Base-by-base conservation (phyloP, 2,888 invertebrate species). In the Tortrix viridana region DNA sequence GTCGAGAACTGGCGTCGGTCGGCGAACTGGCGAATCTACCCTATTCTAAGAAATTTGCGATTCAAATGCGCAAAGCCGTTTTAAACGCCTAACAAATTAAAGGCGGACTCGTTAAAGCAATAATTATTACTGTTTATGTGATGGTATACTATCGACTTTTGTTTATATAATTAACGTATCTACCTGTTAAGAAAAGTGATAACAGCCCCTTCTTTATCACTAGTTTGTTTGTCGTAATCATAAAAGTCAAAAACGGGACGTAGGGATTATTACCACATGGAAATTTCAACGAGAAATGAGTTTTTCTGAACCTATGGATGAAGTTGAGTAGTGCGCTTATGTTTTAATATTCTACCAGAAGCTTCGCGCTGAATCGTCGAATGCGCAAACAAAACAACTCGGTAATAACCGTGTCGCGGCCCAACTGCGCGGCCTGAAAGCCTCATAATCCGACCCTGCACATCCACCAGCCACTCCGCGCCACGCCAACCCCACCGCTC, bases 81-180 rank as follows among this genome's bases (percentile, higher is more conserved):
- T 91, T 87, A 89, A 89, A 91, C 89, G 90, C 89, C 91, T 91
- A 88, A 91, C 91, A 91, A 92, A 92, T 92, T 91, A 90, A 89
- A 89, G 87, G 85, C 88, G 82, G 88, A 85, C 89, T 90, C 89
- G 91, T 89, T 89, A 88, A 86, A 85, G 87, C 85, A 84, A 87
- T 87, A 89, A 91, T 92, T 90, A 91, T 92, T 90, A 88, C 91
- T 90, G 90, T 90, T 89, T 89, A 88, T 82, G 86, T 88, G 88
- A 89, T 86, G 80, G 84, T 84, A 23, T 48, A 52, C 43, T 54
- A 43, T 43, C 23, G 84, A 85, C 79, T 78, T 71, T 74, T 41
- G 54, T 60, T 66, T 65, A 67, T 63, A 53, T 41, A 48, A 38
- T 18, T 41, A 41, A 38, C 19, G 14, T 16, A 47, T 38, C 18